Conservation (phyloP, 1,140 invertebrate genomes). For the Calephelis virginiensis region DNA sequence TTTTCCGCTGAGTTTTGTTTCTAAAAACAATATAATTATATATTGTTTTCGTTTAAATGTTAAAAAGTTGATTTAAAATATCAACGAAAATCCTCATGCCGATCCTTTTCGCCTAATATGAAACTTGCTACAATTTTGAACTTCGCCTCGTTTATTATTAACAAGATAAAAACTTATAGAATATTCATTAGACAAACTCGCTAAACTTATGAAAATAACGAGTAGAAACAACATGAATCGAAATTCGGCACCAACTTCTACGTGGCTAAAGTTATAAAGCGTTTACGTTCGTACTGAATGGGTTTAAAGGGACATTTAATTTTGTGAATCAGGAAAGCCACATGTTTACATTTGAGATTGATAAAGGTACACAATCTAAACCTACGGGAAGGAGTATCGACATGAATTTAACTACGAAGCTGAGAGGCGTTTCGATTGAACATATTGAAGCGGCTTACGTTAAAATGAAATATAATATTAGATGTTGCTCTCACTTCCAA, state of each 20-base stretch:
- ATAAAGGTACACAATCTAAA: conserved; percentile 34
- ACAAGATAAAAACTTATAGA: conserved; percentile 54
- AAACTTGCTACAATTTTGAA: conserved; percentile 37
- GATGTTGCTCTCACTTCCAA: too few relatives aligned
- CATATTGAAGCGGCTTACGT: not conserved
- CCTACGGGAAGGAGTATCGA: conserved; percentile 10
- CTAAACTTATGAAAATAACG: conserved; percentile 53
- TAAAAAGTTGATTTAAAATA: not conserved
- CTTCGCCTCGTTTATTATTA: conserved; percentile 49
- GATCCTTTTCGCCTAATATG: not conserved
- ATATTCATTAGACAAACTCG: conserved; percentile 57
- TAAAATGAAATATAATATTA: too few relatives aligned
- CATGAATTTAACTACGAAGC: conserved; percentile 8
- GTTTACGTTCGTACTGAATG: conserved; percentile 43
- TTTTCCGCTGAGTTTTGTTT: too few relatives aligned
- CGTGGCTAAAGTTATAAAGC: conserved; percentile 61
- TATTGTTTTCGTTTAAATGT: too few relatives aligned
- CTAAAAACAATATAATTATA: too few relatives aligned
- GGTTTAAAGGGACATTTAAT: conserved; percentile 32
- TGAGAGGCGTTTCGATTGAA: not conserved
- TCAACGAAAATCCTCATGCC: not conserved
- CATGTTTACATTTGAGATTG: conserved; percentile 40
- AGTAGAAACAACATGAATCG: conserved; percentile 57
- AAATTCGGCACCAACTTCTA: conserved; percentile 59
- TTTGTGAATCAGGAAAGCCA: conserved; percentile 39